phyloP scores from a whole-genome alignment of 2,888 invertebrate species.

The Diadromus collaris region DNA sequence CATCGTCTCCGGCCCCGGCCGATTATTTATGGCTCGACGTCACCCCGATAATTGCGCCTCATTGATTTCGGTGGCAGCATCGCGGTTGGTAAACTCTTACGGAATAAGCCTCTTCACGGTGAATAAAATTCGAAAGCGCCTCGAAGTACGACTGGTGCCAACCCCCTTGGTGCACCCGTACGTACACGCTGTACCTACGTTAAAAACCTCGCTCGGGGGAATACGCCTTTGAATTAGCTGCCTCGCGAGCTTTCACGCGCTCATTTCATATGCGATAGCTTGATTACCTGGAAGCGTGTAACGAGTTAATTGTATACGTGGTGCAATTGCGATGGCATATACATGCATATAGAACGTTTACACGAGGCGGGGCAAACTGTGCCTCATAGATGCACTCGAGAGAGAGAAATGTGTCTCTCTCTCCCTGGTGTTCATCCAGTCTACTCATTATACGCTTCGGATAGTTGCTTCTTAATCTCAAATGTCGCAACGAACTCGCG shows the following conservation, averaged over 20 bases:
- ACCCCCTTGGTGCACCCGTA: not conserved
- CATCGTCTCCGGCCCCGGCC: slow-evolving; percentile 34
- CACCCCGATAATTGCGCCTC: slow-evolving; percentile 52
- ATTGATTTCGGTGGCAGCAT: slow-evolving; percentile 54
- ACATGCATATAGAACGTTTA: slow-evolving; percentile 14
- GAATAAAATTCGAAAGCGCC: slow-evolving; percentile 1
- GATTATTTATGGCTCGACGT: slow-evolving; percentile 56
- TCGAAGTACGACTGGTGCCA: not conserved
- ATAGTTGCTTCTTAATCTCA: slow-evolving; percentile 50
- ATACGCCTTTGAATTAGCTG: slow-evolving; percentile 17
- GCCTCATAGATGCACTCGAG: not conserved
- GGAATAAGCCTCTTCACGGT: slow-evolving; percentile 4
- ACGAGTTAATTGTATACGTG: slow-evolving; percentile 59
- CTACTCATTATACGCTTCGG: slow-evolving; percentile 42
- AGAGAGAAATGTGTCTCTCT: slow-evolving; percentile 12
- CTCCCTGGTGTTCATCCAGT: slow-evolving; percentile 13
- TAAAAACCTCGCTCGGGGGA: not conserved
- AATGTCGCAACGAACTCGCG: no score
- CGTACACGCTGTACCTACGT: not conserved
- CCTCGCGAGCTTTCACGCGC: slow-evolving; percentile 53
- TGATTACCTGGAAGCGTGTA: slow-evolving; percentile 58
- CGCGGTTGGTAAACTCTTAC: not conserved
- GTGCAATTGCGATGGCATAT: slow-evolving; percentile 47
- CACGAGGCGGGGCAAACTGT: slow-evolving; percentile 25
- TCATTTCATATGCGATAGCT: slow-evolving; percentile 58